These are phyloP conservation scores for Lethenteron reissneri DNA, from an alignment of 2,113 vertebrate genomes.

Conservation along the genomic window DNA sequence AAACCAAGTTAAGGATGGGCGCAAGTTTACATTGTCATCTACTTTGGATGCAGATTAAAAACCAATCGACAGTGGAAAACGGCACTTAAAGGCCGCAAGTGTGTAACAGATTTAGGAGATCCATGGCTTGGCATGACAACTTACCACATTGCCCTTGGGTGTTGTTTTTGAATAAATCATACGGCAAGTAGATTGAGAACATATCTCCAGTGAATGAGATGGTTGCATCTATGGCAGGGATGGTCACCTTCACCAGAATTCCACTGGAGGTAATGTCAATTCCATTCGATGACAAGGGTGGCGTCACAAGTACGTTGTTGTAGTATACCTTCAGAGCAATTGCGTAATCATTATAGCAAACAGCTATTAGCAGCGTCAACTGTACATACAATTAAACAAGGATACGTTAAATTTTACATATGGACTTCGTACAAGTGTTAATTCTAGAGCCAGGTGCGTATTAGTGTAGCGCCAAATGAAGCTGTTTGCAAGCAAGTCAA, in stretches of 20 bases:
- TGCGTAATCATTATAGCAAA: neutral
- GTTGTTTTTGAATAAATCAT: conserved; percentile 24
- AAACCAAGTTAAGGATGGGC: too few relatives aligned
- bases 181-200: conserved; percentile 20
- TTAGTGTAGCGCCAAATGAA: too few relatives aligned
- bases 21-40: too few relatives aligned
- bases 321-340: conserved; percentile 17
- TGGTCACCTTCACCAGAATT: conserved; percentile 14
- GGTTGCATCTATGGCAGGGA: conserved; percentile 21
- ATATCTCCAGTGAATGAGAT: conserved; percentile 15
- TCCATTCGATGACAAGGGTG: conserved; percentile 18
- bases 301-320: conserved; percentile 16
- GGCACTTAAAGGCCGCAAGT: too few relatives aligned
- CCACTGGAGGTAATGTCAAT: conserved; percentile 18
- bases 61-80: too few relatives aligned
- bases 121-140: conserved; percentile 9
- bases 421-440: too few relatives aligned
- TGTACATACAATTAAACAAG: neutral
- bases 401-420: neutral
- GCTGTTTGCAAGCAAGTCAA: too few relatives aligned
- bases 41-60: too few relatives aligned
- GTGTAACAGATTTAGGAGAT: too few relatives aligned
- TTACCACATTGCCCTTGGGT: conserved; percentile 32
- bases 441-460: too few relatives aligned
- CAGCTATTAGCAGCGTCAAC: neutral